Evolutionary conservation across 2,797 vertebrate species (phyloP).

Genomic region (Anguilla megastoma): DNA sequence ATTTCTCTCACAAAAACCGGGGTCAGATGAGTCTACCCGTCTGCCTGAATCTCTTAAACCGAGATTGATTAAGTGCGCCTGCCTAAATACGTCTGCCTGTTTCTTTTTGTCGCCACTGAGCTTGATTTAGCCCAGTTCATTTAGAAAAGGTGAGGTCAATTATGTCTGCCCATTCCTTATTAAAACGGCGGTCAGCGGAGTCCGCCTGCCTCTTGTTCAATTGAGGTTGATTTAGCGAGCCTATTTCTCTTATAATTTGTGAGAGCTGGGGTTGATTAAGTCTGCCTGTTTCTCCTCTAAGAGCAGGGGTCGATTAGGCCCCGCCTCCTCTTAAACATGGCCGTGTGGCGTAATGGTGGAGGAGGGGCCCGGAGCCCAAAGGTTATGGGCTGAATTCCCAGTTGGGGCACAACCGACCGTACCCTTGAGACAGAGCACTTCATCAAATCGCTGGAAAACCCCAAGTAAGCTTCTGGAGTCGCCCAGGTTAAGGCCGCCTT

Average conservation of each 20-base stretch:
- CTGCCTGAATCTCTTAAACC: background rate
- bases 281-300: background rate
- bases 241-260: background rate
- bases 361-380: background rate
- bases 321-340: background rate
- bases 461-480: background rate
- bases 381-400: background rate
- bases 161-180: background rate
- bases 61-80: conserved; percentile 10
- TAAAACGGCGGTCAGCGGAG: background rate
- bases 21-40: background rate
- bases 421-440: background rate
- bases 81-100: background rate
- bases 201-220: background rate
- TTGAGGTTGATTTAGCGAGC: background rate
- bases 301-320: background rate
- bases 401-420: background rate
- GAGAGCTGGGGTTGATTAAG: background rate
- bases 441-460: background rate
- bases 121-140: background rate
- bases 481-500: background rate
- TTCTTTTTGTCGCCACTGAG: background rate
- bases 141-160: background rate
- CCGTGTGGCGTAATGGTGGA: background rate
- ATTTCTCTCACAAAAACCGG: background rate